Evolutionary conservation across 2,797 vertebrate species (phyloP).

Genomic region (Cuniculus paca): DNA sequence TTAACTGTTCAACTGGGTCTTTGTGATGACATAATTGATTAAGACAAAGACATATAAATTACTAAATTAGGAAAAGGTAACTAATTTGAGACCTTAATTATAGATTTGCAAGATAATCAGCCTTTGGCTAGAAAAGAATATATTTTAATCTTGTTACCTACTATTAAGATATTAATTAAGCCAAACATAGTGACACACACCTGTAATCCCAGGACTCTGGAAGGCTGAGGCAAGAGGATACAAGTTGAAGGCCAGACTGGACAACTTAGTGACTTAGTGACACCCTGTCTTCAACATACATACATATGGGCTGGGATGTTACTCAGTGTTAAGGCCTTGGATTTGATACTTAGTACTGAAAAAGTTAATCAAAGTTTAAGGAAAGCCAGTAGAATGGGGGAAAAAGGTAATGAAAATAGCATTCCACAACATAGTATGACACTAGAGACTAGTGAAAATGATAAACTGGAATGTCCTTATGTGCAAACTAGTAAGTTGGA

Average conservation of each 20-base stretch:
- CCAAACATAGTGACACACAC: not conserved
- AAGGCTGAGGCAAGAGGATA: not conserved
- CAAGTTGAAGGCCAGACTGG: not conserved
- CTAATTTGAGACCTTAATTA: not conserved
- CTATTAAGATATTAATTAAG: not conserved
- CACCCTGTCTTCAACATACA: not conserved
- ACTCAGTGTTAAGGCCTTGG: not conserved
- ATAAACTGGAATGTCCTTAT: slow-evolving; percentile 2
- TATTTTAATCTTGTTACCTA: slow-evolving; percentile 60
- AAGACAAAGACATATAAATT: slow-evolving; percentile 40
- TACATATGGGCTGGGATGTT: not conserved
- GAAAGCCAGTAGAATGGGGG: slow-evolving; percentile 27
- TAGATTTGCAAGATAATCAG: slow-evolving; percentile 42
- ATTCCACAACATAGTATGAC: not conserved
- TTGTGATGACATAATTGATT: slow-evolving; percentile 56
- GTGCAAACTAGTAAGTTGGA: not conserved
- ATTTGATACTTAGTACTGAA: not conserved
- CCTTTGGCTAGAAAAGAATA: slow-evolving; percentile 48
- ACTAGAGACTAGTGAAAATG: slow-evolving; percentile 33
- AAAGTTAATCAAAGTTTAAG: slow-evolving; percentile 3
- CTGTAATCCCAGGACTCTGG: not conserved
- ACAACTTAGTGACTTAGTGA: not conserved
- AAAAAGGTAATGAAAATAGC: slow-evolving; percentile 53
- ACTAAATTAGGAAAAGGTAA: slow-evolving; percentile 21
- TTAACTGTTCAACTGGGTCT: slow-evolving; percentile 23